Evolutionary conservation across 2,888 invertebrate species (phyloP).

Genomic region (Acrobasis suavella): DNA sequence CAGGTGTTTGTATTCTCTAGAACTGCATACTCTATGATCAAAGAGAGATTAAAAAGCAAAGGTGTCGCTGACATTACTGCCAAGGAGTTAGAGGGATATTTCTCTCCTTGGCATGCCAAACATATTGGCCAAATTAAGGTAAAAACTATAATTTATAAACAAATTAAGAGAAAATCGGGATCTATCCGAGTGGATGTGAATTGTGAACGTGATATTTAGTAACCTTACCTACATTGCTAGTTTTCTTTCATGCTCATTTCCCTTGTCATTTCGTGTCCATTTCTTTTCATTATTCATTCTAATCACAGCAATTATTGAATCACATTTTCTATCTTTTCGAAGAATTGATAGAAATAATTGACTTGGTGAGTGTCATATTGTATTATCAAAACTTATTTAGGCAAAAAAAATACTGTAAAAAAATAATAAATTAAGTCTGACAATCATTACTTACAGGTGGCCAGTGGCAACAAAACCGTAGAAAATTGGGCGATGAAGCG

Average conservation of each 20-base stretch:
- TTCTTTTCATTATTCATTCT: no score
- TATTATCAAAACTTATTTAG: no score
- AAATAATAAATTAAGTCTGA: no score
- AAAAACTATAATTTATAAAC: slow-evolving; percentile 36
- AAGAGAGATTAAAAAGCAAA: slow-evolving; percentile 90
- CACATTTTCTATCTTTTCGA: no score
- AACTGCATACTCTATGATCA: slow-evolving; percentile 90
- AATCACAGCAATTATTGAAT: no score
- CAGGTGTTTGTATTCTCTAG: slow-evolving; percentile 95
- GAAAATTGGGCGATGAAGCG: slow-evolving; percentile 89
- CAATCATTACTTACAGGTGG: slow-evolving; percentile 67
- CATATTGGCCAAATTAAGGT: slow-evolving; percentile 90
- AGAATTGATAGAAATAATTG: no score
- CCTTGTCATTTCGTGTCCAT: no score
- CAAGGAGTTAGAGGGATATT: slow-evolving; percentile 89
- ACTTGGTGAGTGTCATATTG: no score
- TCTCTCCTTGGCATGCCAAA: slow-evolving; percentile 93
- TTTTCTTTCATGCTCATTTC: no score
- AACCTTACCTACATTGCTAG: no score
- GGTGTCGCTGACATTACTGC: slow-evolving; percentile 89
- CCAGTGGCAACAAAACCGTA: slow-evolving; percentile 90
- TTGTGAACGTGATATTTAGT: not conserved
- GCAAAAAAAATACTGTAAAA: no score
- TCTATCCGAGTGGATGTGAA: not conserved
- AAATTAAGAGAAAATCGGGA: not conserved